phyloP scores from a whole-genome alignment of 2,797 vertebrate genomes.

The Pseudochirops corinnae region DNA sequence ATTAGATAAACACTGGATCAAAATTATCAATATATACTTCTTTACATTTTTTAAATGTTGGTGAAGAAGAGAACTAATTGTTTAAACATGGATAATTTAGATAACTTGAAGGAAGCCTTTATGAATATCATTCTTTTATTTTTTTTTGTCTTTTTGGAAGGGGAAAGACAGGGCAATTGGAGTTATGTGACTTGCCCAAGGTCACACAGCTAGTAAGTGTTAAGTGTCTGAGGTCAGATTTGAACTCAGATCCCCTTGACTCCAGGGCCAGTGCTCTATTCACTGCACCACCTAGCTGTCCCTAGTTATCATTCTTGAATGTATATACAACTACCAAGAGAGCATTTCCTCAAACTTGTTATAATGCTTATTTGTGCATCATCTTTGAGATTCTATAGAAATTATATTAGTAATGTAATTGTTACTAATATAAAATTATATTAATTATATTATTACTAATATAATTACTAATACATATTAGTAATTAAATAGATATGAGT shows the following conservation, averaged over 20 bases:
- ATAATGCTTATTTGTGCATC: not conserved
- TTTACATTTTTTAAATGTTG: not conserved
- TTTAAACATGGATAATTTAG: not conserved
- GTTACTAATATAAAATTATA: not conserved
- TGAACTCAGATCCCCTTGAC: too few relatives aligned
- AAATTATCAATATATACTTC: not conserved
- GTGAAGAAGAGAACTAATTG: not conserved
- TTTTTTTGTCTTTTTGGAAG: too few relatives aligned
- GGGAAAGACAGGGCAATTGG: too few relatives aligned
- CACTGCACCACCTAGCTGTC: too few relatives aligned
- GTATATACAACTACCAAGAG: not conserved
- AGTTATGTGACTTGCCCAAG: too few relatives aligned
- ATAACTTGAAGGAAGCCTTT: not conserved
- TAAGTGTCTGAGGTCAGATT: too few relatives aligned
- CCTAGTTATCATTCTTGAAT: not conserved
- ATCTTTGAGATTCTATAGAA: slow-evolving; percentile 21
- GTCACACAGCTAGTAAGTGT: too few relatives aligned
- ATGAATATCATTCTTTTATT: not conserved
- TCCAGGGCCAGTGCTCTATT: too few relatives aligned
- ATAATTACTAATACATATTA: not conserved
- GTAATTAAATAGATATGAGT: not conserved
- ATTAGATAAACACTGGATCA: not conserved
- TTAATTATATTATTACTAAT: not conserved
- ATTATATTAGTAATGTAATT: not conserved
- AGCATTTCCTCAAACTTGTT: not conserved